Base-by-base conservation (phyloP, 2,797 vertebrate species). In the Eulemur coronatus region DNA sequence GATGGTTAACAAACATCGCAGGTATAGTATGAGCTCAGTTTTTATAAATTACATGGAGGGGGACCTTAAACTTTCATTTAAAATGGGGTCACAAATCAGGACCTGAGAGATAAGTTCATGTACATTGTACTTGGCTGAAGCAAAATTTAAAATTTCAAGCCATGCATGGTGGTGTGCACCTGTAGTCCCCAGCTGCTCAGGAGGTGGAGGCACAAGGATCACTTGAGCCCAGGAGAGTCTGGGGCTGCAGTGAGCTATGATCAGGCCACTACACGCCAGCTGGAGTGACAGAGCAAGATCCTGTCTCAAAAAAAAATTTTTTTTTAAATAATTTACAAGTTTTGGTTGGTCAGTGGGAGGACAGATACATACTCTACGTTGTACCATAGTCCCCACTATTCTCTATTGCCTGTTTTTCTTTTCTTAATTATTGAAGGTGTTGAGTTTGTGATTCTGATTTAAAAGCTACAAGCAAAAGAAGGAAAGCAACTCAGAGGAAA, bases 291-390 rank as follows among this genome's bases (percentile, higher is more conserved):
- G 15, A 67, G 63, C 4, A 18, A 18, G 9, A 67, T 33, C 33
- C 8, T 65, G 63, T 18, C 4, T 65, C 63, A 65, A 28, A 35
- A 65, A 52, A 28, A 26, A 48, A 12, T 48, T 26, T 4, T 59
- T 65, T 17, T 65, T 4, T 2, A 91, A 96, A 65, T 75, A 80
- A 76, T 41, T 81, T 63, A 17, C 52, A 12, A 46, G 2, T 28
- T 43, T 50, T 22, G 20, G 24, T 69, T 15, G 1, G 18, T 2
- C 2, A 0, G 0, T 8, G 13, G 13, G 3, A 57, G 26, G 41
- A 7, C 4, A 33, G 38, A 75, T 8, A 24, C 1, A 87, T 1
- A 57, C 30, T 61, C 67, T 41, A 5, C 17, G 69, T 20, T 89
- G 4, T 7, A 55, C 15, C 13, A 13, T 63, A 55, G n/a, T 75